Conservation (phyloP, 2,888 invertebrate species). For the Acanthosepion lycidas region DNA sequence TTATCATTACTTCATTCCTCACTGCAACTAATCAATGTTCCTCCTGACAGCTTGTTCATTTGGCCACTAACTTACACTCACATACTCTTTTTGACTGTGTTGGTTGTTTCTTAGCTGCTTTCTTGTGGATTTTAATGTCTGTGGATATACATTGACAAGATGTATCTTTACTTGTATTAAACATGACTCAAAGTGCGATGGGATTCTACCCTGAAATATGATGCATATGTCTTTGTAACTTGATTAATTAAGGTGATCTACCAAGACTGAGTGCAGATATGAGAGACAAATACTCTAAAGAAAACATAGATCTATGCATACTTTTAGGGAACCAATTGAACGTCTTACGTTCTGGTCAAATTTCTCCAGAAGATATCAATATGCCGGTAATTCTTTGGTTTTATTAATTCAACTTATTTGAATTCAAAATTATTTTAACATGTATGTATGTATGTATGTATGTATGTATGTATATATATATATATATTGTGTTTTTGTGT, state of each 20-base stretch:
- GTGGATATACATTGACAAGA: background rate
- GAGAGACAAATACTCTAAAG: constrained; percentile 43
- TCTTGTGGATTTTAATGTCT: constrained; percentile 17
- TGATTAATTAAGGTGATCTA: constrained; percentile 8
- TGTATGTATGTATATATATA: no score
- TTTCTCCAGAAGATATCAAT: constrained; percentile 44
- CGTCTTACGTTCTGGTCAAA: constrained; percentile 43
- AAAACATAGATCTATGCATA: constrained; percentile 41
- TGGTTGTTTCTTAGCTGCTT: background rate
- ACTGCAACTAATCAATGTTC: background rate
- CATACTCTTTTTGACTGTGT: background rate
- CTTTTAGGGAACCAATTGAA: constrained; percentile 44
- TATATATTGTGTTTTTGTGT: no score
- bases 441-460: no score
- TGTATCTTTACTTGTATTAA: background rate
- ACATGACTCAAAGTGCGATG: background rate
- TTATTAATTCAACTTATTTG: background rate
- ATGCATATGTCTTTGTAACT: background rate
- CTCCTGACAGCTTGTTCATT: background rate
- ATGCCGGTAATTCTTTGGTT: background rate
- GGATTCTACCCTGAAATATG: background rate
- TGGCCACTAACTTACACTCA: background rate
- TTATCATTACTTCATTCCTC: background rate
- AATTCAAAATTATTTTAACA: no score
- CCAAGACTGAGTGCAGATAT: constrained; percentile 34